Percentiles rank a stretch among this genome's conserved stretches.
These are phyloP conservation scores for Riparia riparia DNA, from an alignment of 2,113 vertebrate species.

Conservation along the genomic window DNA sequence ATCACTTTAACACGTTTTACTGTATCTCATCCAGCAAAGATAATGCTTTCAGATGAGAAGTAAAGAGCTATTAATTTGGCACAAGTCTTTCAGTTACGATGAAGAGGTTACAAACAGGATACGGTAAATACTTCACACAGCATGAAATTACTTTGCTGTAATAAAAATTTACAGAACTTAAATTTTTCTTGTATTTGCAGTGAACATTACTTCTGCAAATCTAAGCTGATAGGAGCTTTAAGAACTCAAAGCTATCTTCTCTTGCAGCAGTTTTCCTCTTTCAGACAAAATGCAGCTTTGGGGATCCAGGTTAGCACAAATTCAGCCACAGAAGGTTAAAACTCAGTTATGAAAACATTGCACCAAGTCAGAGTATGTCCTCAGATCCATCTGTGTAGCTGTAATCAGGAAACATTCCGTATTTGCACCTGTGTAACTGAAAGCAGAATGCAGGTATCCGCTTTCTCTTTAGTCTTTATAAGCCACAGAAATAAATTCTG, in stretches of 20 bases:
- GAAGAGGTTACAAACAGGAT: neutral
- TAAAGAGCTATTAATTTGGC: neutral
- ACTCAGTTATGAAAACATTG: neutral
- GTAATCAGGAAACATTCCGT: neutral
- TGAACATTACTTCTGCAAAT: neutral
- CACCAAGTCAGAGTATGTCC: neutral
- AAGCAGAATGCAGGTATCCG: neutral
- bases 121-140: neutral
- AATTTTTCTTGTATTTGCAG: neutral
- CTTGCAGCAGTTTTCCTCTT: neutral
- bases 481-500: conserved; percentile 18
- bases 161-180: neutral
- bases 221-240: neutral
- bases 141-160: neutral
- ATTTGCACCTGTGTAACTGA: conserved; percentile 17
- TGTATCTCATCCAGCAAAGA: neutral
- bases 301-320: neutral
- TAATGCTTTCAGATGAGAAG: neutral
- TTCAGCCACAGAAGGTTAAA: neutral
- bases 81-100: neutral
- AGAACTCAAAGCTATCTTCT: neutral
- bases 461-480: neutral
- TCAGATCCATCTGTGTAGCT: neutral
- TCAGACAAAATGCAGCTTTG: neutral
- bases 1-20: neutral